A percentile compares a stretch with the other conserved stretches of the same genome.
Conservation (phyloP, 2,797 vertebrate species). For the Lepilemur septentrionalis region DNA sequence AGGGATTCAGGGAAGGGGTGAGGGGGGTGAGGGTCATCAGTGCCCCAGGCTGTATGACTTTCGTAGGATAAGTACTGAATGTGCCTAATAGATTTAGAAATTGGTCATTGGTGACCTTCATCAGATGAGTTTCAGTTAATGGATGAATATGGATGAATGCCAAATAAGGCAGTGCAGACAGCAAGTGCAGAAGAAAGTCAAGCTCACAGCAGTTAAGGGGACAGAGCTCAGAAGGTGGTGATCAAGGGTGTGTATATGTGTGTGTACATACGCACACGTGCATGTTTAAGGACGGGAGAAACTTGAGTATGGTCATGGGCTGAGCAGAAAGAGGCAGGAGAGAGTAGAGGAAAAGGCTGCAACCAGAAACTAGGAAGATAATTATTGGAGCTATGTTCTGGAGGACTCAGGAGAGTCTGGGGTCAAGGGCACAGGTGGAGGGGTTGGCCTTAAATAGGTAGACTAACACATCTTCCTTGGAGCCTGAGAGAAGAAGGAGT, state of each 20-base stretch:
- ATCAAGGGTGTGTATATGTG: not conserved
- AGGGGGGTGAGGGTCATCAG: not conserved
- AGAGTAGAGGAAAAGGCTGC: not conserved
- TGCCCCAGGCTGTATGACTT: not conserved
- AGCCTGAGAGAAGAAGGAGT: not conserved
- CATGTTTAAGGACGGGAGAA: not conserved
- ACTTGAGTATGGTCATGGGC: not conserved
- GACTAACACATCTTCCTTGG: not conserved
- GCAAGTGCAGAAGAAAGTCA: not conserved
- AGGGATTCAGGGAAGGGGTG: not conserved
- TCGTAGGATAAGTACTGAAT: not conserved
- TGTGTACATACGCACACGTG: fast-evolving
- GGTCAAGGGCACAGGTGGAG: not conserved
- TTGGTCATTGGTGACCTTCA: not conserved
- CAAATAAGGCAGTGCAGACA: not conserved
- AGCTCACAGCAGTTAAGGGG: not conserved
- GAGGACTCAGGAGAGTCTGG: not conserved
- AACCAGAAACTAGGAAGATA: not conserved
- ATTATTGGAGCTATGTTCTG: not conserved
- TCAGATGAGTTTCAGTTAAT: not conserved
- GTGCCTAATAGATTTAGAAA: not conserved
- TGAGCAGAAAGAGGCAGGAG: not conserved
- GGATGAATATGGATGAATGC: not conserved
- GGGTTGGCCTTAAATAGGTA: not conserved
- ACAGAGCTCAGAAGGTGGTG: not conserved